A percentile compares a stretch with the other conserved stretches of the same genome.
phyloP scores from a whole-genome alignment of 2,113 vertebrate species.

The Piaya cayana region DNA sequence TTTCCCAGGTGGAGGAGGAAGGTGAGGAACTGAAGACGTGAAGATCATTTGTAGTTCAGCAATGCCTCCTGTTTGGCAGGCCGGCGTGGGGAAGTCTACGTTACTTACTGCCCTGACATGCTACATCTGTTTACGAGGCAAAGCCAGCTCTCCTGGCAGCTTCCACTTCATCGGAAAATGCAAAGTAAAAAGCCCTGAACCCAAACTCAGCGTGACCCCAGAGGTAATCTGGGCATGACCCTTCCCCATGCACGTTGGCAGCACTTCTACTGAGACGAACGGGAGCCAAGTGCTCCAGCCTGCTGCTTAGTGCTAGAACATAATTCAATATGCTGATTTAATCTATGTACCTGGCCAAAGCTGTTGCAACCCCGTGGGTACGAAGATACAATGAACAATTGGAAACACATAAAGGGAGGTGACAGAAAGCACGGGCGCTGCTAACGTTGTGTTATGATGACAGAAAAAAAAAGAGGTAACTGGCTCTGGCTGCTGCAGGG shows the following conservation, averaged over 20 bases:
- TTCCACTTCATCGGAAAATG: background rate
- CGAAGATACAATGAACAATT: background rate
- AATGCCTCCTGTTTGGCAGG: background rate
- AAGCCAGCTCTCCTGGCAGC: background rate
- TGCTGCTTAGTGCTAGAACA: background rate
- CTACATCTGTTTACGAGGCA: background rate
- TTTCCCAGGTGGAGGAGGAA: background rate
- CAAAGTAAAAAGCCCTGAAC: background rate
- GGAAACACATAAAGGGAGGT: background rate
- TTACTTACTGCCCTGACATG: background rate
- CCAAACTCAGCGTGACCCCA: background rate
- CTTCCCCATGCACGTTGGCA: background rate
- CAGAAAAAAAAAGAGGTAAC: background rate
- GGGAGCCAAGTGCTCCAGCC: background rate
- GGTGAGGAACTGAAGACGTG: background rate
- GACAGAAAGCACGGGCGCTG: background rate
- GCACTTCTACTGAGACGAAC: background rate
- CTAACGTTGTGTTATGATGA: background rate
- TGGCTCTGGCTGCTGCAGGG: background rate
- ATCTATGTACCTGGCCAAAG: background rate
- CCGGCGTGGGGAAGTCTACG: background rate
- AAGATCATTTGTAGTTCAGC: background rate
- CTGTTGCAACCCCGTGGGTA: background rate
- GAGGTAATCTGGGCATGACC: background rate
- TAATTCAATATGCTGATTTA: conserved; percentile 73